Evolutionary conservation across 2,797 vertebrate genomes (phyloP).

Genomic region (Paguma larvata): DNA sequence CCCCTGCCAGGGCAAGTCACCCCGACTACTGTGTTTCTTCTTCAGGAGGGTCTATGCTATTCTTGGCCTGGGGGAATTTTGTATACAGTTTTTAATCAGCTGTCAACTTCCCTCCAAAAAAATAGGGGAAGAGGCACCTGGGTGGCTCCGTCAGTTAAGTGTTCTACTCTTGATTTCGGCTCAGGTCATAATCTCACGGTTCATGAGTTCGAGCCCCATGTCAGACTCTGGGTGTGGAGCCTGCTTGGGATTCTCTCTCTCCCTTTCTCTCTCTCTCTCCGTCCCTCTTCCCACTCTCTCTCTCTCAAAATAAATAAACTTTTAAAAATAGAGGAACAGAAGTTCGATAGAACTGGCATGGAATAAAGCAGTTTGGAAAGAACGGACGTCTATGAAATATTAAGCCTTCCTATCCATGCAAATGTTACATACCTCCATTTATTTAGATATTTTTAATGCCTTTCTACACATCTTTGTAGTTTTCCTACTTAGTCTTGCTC

Average conservation of each 20-base stretch:
- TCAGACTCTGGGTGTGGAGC: too few relatives aligned
- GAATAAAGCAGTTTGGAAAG: not conserved
- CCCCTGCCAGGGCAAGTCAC: not conserved
- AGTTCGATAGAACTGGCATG: not conserved
- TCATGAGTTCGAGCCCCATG: too few relatives aligned
- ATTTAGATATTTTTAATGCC: not conserved
- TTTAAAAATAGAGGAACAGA: not conserved
- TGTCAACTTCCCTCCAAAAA: not conserved
- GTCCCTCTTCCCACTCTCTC: too few relatives aligned
- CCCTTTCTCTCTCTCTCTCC: too few relatives aligned
- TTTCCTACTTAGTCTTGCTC: not conserved
- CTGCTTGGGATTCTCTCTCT: too few relatives aligned
- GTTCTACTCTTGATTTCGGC: too few relatives aligned
- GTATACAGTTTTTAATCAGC: not conserved
- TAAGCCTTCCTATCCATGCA: not conserved
- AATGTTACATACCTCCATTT: not conserved
- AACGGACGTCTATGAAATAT: not conserved
- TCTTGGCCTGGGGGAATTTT: not conserved
- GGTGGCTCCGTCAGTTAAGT: too few relatives aligned
- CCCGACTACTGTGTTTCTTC: not conserved
- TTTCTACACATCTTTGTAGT: not conserved
- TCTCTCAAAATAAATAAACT: too few relatives aligned
- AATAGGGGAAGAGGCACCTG: not conserved
- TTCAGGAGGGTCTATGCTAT: not conserved
- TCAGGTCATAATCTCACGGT: too few relatives aligned